Percentiles rank a stretch among this genome's conserved stretches.
phyloP scores from a whole-genome alignment of 2,888 invertebrate genomes.

The Apotomis betuletana region DNA sequence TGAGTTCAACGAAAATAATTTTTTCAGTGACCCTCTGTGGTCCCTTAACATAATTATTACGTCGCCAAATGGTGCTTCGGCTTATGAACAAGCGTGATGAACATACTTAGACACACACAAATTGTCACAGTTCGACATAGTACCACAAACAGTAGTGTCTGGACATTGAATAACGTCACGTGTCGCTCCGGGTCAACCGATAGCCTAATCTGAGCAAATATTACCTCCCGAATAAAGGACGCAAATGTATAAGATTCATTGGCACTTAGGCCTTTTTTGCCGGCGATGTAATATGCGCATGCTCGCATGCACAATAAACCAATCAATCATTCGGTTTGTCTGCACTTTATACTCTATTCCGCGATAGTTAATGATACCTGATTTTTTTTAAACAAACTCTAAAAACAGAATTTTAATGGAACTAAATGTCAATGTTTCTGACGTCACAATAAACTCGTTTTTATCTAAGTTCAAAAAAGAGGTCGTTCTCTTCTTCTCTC shows the following conservation, averaged over 20 bases:
- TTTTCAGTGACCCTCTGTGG: no score
- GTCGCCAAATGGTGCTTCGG: no score
- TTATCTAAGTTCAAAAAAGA: no score
- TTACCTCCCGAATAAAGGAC: background rate
- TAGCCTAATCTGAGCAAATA: background rate
- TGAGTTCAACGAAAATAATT: no score
- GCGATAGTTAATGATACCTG: background rate
- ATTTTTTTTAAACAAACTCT: background rate
- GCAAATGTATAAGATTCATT: background rate
- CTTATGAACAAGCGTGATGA: no score
- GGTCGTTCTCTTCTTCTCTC: no score
- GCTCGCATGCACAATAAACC: background rate
- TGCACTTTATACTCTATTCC: background rate
- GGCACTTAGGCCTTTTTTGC: background rate
- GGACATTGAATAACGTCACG: background rate
- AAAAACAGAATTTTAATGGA: no score
- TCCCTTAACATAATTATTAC: no score
- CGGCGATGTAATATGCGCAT: background rate
- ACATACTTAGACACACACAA: no score
- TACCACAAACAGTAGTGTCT: background rate
- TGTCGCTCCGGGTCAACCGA: background rate
- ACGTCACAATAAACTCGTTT: no score
- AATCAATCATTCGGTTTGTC: background rate
- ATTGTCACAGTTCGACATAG: no score
- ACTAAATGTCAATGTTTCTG: no score